These are phyloP conservation scores for Pipra filicauda DNA, from an alignment of 2,113 vertebrate genomes.

Conservation along the genomic window DNA sequence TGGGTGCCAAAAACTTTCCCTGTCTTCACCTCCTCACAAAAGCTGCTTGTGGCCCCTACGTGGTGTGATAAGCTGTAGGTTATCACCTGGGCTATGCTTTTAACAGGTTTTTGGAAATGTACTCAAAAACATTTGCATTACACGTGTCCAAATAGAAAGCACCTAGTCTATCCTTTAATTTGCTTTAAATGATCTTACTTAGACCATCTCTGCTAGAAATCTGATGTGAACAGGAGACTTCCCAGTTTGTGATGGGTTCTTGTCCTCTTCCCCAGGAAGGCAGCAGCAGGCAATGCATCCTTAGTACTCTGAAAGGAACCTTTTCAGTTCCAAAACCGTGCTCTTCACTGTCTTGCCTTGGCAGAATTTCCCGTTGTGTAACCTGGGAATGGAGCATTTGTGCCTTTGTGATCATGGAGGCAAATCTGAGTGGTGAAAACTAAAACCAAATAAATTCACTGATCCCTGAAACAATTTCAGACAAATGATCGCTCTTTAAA, in stretches of 20 bases:
- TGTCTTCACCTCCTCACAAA: neutral
- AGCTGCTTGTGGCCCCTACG: fast-evolving
- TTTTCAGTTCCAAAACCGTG: neutral
- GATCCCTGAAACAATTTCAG: neutral
- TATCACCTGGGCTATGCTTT: neutral
- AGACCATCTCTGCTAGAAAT: neutral
- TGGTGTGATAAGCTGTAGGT: neutral
- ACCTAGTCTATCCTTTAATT: neutral
- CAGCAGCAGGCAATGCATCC: neutral
- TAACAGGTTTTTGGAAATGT: neutral
- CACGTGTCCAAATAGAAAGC: neutral
- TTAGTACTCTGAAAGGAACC: neutral
- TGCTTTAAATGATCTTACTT: neutral
- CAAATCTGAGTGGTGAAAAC: neutral
- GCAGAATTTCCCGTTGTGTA: neutral
- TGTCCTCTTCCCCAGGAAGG: neutral
- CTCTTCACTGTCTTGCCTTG: neutral
- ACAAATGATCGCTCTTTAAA: neutral
- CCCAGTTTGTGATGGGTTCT: neutral
- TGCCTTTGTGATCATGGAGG: fast-evolving
- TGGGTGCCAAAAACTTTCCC: neutral
- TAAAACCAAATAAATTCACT: neutral
- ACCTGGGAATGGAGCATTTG: fast-evolving
- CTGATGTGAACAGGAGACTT: neutral
- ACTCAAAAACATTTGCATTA: neutral